These are phyloP conservation scores for Crenuchus spilurus DNA, from an alignment of 2,797 vertebrate species.

Conservation along the genomic window DNA sequence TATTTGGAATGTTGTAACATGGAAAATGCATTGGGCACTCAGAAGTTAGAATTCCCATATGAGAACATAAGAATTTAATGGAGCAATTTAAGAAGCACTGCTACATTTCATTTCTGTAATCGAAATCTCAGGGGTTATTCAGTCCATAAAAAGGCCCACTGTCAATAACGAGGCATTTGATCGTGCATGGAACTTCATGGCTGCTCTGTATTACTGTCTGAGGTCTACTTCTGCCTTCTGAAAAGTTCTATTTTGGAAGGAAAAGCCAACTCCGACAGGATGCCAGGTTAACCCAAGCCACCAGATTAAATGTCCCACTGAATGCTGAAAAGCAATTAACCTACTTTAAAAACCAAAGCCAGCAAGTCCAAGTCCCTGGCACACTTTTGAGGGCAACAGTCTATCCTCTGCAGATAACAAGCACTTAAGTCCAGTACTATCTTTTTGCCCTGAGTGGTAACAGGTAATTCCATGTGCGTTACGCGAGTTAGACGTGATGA, in stretches of 20 bases:
- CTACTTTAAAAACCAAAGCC: constrained; percentile 28
- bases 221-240: neutral
- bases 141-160: neutral
- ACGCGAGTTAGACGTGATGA: neutral
- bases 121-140: neutral
- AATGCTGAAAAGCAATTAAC: constrained; percentile 39
- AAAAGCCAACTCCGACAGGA: constrained; percentile 1
- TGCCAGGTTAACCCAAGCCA: constrained; percentile 32
- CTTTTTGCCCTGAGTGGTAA: neutral
- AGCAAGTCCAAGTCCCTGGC: constrained; percentile 25
- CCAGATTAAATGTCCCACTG: constrained; percentile 25
- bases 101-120: neutral
- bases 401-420: constrained; percentile 7
- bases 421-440: neutral
- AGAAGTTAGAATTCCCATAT: too few species aligned
- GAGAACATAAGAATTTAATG: too few species aligned
- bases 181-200: neutral
- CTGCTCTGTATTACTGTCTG: neutral
- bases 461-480: constrained; percentile 9
- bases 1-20: too few species aligned
- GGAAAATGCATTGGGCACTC: too few species aligned
- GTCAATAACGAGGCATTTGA: neutral
- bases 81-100: too few species aligned
- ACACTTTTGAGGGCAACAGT: neutral
- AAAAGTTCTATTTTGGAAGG: constrained; percentile 27